Conservation (phyloP, 2,113 vertebrate genomes). For the Thymallus thymallus region DNA sequence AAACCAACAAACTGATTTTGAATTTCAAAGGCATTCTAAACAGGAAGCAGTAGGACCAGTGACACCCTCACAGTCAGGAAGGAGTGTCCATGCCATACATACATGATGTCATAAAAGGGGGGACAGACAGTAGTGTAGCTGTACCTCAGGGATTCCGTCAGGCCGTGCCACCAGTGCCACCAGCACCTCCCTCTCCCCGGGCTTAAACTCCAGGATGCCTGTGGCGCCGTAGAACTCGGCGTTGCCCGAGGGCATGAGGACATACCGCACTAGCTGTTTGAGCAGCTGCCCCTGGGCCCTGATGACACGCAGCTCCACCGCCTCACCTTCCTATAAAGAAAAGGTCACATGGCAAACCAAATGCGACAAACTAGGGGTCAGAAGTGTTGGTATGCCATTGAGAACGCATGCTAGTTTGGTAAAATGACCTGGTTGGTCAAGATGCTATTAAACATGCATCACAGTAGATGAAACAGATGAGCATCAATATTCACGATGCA, state of each 20-base stretch:
- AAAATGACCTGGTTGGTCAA: too few relatives aligned
- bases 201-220: conserved; percentile 90
- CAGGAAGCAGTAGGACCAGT: background rate
- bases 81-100: too few relatives aligned
- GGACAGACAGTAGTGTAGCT: too few relatives aligned
- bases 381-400: background rate
- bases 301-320: conserved; percentile 87
- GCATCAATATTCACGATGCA: background rate
- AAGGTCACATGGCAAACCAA: background rate
- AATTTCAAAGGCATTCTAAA: background rate
- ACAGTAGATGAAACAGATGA: too few relatives aligned
- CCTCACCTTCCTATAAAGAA: conserved; percentile 84
- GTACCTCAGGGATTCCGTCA: conserved; percentile 87
- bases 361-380: background rate
- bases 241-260: conserved; percentile 80
- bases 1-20: background rate
- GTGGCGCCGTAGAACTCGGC: conserved; percentile 91
- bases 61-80: too few relatives aligned
- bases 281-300: conserved; percentile 86
- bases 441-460: too few relatives aligned
- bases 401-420: too few relatives aligned
- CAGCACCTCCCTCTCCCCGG: conserved; percentile 87
- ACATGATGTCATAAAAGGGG: too few relatives aligned
- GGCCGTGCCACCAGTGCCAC: conserved; percentile 85
- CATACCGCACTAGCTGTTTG: conserved; percentile 86